phyloP scores from a whole-genome alignment of 1,140 invertebrate genomes.

The Diachasma alloeum region DNA sequence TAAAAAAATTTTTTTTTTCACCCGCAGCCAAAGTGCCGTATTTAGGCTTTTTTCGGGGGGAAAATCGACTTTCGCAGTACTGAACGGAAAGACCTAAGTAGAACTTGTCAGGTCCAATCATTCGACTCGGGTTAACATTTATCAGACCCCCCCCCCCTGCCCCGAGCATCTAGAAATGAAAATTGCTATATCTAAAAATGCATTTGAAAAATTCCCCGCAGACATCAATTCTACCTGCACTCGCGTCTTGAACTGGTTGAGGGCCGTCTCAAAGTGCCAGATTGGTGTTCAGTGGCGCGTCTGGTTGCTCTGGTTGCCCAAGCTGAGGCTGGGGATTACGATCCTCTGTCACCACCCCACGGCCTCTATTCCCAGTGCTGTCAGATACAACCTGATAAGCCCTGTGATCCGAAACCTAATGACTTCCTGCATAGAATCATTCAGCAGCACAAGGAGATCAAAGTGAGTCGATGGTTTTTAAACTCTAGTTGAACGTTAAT shows the following conservation, averaged over 20 bases:
- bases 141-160: too few relatives aligned
- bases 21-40: too few relatives aligned
- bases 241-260: constrained; percentile 78
- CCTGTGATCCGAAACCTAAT: constrained; percentile 68
- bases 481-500: too few relatives aligned
- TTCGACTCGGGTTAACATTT: too few relatives aligned
- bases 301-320: constrained; percentile 80
- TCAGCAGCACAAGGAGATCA: constrained; percentile 69
- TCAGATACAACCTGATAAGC: constrained; percentile 65
- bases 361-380: constrained; percentile 71
- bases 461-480: constrained; percentile 42
- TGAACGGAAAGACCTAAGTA: too few relatives aligned
- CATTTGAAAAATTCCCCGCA: constrained; percentile 52
- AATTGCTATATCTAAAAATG: constrained; percentile 8
- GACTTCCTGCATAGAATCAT: constrained; percentile 72
- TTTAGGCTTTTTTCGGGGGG: too few relatives aligned
- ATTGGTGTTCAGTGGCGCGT: constrained; percentile 75
- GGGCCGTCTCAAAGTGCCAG: constrained; percentile 72
- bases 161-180: not conserved
- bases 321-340: constrained; percentile 76
- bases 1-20: too few relatives aligned
- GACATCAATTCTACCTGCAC: constrained; percentile 85
- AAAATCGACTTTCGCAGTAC: too few relatives aligned
- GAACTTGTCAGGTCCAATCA: too few relatives aligned
- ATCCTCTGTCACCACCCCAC: constrained; percentile 67